Conservation (phyloP, 2,888 invertebrate species). For the Xanthostigma xanthostigma region DNA sequence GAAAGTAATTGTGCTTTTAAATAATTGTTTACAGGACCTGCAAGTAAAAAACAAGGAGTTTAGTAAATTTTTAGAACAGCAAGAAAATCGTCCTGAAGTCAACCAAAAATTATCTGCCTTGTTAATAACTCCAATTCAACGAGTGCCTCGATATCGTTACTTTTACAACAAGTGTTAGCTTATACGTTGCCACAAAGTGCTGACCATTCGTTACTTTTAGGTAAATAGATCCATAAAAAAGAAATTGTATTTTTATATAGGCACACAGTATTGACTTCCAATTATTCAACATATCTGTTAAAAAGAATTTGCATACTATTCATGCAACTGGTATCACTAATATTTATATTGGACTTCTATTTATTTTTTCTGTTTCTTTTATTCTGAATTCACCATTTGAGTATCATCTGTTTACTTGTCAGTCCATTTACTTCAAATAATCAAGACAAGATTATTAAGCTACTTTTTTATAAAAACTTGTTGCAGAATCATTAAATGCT, state of each 20-base stretch:
- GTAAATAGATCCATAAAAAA: slow-evolving; percentile 21
- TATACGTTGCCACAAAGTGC: slow-evolving; percentile 40
- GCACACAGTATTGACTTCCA: too few relatives aligned
- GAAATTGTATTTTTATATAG: slow-evolving; percentile 1
- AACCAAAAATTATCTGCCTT: slow-evolving; percentile 52
- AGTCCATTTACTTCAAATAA: not conserved
- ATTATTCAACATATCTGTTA: too few relatives aligned
- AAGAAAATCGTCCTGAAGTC: slow-evolving; percentile 56
- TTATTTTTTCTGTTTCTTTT: slow-evolving; percentile 4
- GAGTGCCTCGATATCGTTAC: slow-evolving; percentile 62
- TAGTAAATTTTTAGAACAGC: slow-evolving; percentile 39
- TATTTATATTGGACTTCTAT: slow-evolving; percentile 3
- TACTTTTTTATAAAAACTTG: not conserved
- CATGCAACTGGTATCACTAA: too few relatives aligned
- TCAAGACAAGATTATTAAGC: not conserved
- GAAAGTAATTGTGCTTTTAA: not conserved
- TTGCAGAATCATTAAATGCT: slow-evolving; percentile 46
- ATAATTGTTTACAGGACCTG: slow-evolving; percentile 26
- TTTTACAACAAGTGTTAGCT: slow-evolving; percentile 50
- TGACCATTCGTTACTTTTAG: slow-evolving; percentile 37
- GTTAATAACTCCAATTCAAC: slow-evolving; percentile 62
- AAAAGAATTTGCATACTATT: too few relatives aligned
- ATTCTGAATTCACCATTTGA: not conserved
- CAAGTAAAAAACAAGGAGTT: slow-evolving; percentile 35
- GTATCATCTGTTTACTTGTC: not conserved